Percentiles rank a stretch among this genome's conserved stretches.
phyloP scores from a whole-genome alignment of 2,113 vertebrate genomes.

The Zosterops borbonicus region DNA sequence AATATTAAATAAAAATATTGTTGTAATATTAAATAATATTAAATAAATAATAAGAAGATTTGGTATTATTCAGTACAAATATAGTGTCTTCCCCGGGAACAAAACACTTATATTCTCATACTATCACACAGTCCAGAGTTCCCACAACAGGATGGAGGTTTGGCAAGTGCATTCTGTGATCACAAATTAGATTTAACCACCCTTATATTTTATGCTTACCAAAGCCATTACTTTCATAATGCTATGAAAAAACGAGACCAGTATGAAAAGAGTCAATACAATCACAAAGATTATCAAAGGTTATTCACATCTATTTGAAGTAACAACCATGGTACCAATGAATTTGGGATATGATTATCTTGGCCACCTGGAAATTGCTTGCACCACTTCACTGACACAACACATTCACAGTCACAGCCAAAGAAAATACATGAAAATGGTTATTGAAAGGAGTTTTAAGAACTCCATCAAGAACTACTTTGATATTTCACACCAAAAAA shows the following conservation, averaged over 20 bases:
- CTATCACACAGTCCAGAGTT: not conserved
- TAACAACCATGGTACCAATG: not conserved
- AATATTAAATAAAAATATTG: too few species aligned
- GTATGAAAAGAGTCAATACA: not conserved
- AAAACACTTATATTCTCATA: not conserved
- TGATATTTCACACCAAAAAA: not conserved
- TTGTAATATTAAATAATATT: too few species aligned
- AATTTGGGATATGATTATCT: not conserved
- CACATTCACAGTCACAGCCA: not conserved
- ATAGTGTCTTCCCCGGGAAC: not conserved
- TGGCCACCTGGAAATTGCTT: not conserved
- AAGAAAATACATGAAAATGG: not conserved
- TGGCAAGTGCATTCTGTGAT: not conserved
- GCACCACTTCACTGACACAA: not conserved
- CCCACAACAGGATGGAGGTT: not conserved
- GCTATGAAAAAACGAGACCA: not conserved
- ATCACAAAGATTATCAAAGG: not conserved
- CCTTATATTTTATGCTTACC: not conserved
- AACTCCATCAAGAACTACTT: not conserved
- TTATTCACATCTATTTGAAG: not conserved
- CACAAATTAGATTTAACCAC: not conserved
- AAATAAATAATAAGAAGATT: not conserved
- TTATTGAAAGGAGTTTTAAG: not conserved
- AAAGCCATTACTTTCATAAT: not conserved
- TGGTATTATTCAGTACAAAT: not conserved